Evolutionary conservation across 2,888 invertebrate species (phyloP).

Genomic region (Sabellastarte sp.): DNA sequence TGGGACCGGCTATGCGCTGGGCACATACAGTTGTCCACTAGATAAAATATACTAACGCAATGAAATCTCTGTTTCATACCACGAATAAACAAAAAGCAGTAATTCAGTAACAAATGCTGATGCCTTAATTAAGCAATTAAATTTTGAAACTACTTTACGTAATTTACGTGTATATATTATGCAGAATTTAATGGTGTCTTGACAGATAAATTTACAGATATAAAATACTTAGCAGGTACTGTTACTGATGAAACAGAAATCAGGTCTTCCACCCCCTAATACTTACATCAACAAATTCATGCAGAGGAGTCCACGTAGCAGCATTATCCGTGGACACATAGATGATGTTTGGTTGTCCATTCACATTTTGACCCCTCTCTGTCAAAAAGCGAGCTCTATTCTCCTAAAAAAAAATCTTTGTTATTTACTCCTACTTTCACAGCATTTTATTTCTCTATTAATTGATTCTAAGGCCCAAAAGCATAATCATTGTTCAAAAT

Average conservation of each 20-base stretch:
- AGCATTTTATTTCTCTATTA: no score
- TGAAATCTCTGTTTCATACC: no score
- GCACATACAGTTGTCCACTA: no score
- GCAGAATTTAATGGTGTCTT: neutral
- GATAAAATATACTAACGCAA: no score
- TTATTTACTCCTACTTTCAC: neutral
- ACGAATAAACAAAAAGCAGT: no score
- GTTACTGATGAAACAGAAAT: neutral
- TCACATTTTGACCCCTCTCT: conserved; percentile 58
- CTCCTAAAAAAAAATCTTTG: neutral
- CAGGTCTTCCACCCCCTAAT: conserved; percentile 5
- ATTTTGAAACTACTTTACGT: neutral
- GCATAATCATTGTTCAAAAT: no score
- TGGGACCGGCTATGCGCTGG: no score
- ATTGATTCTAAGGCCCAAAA: no score
- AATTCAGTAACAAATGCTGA: no score
- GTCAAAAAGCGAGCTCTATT: conserved; percentile 42
- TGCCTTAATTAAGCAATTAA: no score
- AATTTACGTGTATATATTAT: no score
- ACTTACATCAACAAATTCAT: conserved; percentile 56
- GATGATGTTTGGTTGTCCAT: conserved; percentile 57
- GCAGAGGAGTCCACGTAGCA: conserved; percentile 51
- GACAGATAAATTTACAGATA: neutral
- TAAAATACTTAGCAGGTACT: neutral
- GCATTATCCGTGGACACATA: conserved; percentile 55